Evolutionary conservation across 2,797 vertebrate genomes (phyloP), one percentile per base, ranked within the genome.

Genomic region (Acestrorhynchus altus): DNA sequence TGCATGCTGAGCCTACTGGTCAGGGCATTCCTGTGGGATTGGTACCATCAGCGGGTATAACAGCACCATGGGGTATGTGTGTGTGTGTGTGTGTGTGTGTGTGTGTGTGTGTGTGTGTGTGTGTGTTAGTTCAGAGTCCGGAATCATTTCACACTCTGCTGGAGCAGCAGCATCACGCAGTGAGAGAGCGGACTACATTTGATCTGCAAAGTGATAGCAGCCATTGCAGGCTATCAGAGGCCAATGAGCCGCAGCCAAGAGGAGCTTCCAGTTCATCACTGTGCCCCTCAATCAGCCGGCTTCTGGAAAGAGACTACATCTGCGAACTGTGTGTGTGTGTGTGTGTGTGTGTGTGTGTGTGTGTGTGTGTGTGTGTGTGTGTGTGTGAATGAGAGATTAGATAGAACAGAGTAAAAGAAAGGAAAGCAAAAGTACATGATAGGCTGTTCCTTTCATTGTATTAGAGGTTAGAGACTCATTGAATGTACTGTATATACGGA

Each of bases 241-340:
- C 81, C 85, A 89, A 87, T 88, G 88, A 90, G 82, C 81, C 88
- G 66, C 83, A 83, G 77, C 28, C 66, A n/a, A 20, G 56, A 40
- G 63, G 57, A 72, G 65, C 42, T 78, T 77, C 60, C 42, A 60
- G 69, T 74, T 72, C 57, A 52, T 59, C 35, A 4, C 20, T 20
- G 31, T 40, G 16, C 74, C 51, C 39, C 64, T 64, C 56, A 57
- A 44, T 81, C 74, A 51, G 61, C 47, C 44, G 8, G 49, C 8
- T 22, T 20, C 31, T 35, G 26, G 54, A 63, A n/a, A 52, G 39
- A 35, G 56, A 42, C 13, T 16, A 24, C 20, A 26, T 56, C 22
- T 56, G 52, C 15, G 42, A 56, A 13, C 52, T 24, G 56, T 18
- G 18, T 10, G 24, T 39, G 66, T 63, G 20, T 73, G 68, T 51